Base-by-base conservation (phyloP, 2,113 vertebrate genomes). In the Furnarius figulus region DNA sequence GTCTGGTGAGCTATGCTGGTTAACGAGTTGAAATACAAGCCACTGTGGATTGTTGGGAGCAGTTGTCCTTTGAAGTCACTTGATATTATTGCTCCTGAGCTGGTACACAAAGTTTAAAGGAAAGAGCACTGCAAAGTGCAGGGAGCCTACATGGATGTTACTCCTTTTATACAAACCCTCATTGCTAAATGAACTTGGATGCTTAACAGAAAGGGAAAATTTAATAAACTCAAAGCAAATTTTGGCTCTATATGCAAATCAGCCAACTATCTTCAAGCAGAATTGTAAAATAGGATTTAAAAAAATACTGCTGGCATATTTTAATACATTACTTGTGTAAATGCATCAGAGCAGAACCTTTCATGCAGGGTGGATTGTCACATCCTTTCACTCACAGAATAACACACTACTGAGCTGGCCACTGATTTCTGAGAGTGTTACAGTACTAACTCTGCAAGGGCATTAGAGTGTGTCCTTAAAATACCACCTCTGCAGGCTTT, bases 1-100 rank as follows among this genome's bases (percentile, higher is more conserved):
- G 85, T 96, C 94, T 77, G 95, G 90, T 96, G 89, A 97, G 94
- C 89, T 90, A 8, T 55, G 87, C 89, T 77, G 77, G 85, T 94
- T 96, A 68, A 46, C 0, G 4, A 94, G 89, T 53, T 94, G 94
- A 96, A 97, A 97, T 87, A 76, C 84, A 96, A 95, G 88, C 92
- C 89, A 37, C 9, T 71, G 85, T 3, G 24, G 87, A 89, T 65
- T 87, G 90, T 85, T 93, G 89, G 81, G 91, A 94, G 88, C 86
- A 71, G 68, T 50, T 90, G 61, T 65, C 49, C 90, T 96, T 96
- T 95, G 95, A 96, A 96, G 96, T 96, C 80, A 96, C 75, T 97
- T 73, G 93, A 94, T 94, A 96, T 90, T 93, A 70, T 62, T 92
- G 75, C 82, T 94, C 89, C 87, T 76, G 73, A 96, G 78, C 78